Evolutionary conservation across 2,113 vertebrate genomes (phyloP).

Genomic region (Dicrurus megarhynchus): DNA sequence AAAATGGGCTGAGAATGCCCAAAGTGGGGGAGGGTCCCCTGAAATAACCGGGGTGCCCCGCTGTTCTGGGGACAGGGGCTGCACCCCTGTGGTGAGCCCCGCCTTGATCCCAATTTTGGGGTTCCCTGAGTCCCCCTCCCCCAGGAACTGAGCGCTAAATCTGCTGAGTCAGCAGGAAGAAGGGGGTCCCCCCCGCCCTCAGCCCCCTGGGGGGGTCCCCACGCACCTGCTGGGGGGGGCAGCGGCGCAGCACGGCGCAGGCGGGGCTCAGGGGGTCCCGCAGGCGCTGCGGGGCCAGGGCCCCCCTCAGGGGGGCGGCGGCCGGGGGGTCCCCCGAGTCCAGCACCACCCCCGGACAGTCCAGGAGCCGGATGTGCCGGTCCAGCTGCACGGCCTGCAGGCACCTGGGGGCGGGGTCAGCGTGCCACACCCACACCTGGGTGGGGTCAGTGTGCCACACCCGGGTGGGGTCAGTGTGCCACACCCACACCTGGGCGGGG

Average conservation of each 20-base stretch:
- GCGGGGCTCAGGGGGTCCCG: constrained; percentile 75
- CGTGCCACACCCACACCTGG: background rate
- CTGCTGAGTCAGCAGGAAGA: background rate
- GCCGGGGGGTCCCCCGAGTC: background rate
- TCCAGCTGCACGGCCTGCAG: background rate
- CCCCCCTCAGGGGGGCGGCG: background rate
- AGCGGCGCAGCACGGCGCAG: constrained; percentile 18
- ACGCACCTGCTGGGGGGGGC: constrained; percentile 53
- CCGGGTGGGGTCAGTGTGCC: no score
- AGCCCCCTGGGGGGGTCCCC: background rate
- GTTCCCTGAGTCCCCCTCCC: no score
- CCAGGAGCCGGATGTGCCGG: background rate
- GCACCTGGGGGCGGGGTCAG: background rate
- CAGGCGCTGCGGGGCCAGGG: constrained; percentile 36
- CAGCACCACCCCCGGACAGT: background rate
- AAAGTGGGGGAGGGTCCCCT: background rate
- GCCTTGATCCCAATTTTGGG: background rate
- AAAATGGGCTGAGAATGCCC: background rate
- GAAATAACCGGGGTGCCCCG: background rate
- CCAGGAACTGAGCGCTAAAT: no score
- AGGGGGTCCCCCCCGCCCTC: background rate
- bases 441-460: no score
- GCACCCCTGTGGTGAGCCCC: background rate
- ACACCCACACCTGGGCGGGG: no score
- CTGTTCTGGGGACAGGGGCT: no score